These are phyloP conservation scores for Gallinago nigripennis DNA, from an alignment of 2,797 vertebrate species.

Conservation along the genomic window DNA sequence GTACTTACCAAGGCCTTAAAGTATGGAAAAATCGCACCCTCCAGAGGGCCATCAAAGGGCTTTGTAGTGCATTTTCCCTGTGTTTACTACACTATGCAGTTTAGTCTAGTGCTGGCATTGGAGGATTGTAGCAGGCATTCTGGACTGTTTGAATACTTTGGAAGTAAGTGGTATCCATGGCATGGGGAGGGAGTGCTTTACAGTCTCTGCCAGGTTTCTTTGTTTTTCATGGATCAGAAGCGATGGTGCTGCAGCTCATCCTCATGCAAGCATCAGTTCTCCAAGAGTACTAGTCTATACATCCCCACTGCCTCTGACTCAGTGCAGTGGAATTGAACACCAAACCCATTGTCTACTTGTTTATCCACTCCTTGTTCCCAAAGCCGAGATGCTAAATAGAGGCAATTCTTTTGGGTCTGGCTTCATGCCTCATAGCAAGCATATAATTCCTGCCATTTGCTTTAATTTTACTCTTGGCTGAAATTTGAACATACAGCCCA, in stretches of 20 bases:
- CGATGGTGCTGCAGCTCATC: background rate
- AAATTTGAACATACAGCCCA: background rate
- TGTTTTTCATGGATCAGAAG: background rate
- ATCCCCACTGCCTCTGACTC: background rate
- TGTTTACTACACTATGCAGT: background rate
- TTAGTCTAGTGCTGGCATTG: background rate
- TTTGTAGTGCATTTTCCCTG: background rate
- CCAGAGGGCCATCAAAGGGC: background rate
- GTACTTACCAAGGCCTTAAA: background rate
- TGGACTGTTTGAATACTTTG: background rate
- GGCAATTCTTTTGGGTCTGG: slow-evolving; percentile 57
- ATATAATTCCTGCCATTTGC: slow-evolving; percentile 35
- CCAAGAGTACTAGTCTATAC: background rate
- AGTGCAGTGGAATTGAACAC: background rate
- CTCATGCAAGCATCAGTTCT: background rate
- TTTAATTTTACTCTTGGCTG: slow-evolving; percentile 23
- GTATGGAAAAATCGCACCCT: background rate
- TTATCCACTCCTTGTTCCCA: background rate
- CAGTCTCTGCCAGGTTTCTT: background rate
- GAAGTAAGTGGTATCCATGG: background rate
- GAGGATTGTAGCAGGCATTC: background rate
- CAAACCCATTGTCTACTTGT: slow-evolving; percentile 3
- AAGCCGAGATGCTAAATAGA: slow-evolving; percentile 33
- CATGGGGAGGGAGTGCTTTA: background rate
- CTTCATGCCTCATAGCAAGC: slow-evolving; percentile 40